phyloP scores from a whole-genome alignment of 2,888 invertebrate species.

The Drosophila demipolita region DNA sequence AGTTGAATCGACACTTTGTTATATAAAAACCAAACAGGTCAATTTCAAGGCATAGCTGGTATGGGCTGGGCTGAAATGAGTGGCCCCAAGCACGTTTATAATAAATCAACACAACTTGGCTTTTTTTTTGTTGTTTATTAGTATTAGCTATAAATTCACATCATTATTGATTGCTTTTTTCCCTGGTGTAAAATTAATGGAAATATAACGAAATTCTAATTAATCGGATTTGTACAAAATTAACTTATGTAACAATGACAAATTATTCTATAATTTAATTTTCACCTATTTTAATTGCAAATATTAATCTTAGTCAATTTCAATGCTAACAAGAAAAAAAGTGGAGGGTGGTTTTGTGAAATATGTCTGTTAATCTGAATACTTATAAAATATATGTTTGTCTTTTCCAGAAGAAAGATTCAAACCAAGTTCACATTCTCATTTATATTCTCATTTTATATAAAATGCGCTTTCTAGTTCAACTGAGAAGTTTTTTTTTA shows the following conservation, averaged over 20 bases:
- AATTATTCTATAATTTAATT: slow-evolving; percentile 13
- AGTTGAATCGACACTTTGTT: slow-evolving; percentile 67
- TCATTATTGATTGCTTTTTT: slow-evolving; percentile 34
- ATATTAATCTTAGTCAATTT: not conserved
- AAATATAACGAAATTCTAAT: slow-evolving; percentile 35
- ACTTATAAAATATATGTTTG: not conserved
- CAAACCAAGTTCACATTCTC: not conserved
- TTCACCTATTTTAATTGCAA: not conserved
- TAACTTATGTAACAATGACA: slow-evolving; percentile 9
- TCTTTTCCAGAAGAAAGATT: not conserved
- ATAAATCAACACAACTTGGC: slow-evolving; percentile 62
- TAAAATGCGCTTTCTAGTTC: too few relatives aligned
- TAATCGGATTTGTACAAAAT: slow-evolving; percentile 21
- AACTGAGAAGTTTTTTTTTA: too few relatives aligned
- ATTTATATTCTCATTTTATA: not conserved
- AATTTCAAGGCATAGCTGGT: slow-evolving; percentile 44
- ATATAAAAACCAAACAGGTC: slow-evolving; percentile 67
- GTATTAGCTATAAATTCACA: slow-evolving; percentile 19
- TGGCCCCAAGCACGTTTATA: slow-evolving; percentile 41
- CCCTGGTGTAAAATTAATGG: slow-evolving; percentile 9
- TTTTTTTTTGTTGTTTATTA: slow-evolving; percentile 63
- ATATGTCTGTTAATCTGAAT: not conserved
- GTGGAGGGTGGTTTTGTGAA: not conserved
- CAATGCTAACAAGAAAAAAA: not conserved
- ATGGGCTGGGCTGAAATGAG: slow-evolving; percentile 5